A percentile compares a stretch with the other conserved stretches of the same genome.
Evolutionary conservation across 2,797 vertebrate species (phyloP).

Genomic region (Oreortyx pictus): DNA sequence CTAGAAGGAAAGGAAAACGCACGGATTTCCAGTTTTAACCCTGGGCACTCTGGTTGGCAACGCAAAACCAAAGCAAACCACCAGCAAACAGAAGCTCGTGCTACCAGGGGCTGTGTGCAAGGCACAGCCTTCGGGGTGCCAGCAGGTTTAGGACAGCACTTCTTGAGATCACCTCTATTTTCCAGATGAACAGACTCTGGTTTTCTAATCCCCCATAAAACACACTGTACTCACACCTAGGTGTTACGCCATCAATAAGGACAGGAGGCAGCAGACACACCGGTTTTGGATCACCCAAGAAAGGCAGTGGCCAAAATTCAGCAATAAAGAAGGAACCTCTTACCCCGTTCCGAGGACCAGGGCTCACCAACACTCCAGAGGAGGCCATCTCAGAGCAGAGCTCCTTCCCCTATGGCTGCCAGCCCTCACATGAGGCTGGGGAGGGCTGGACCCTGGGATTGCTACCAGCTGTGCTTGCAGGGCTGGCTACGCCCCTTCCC

Average conservation of each 20-base stretch:
- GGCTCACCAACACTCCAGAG: too few relatives aligned
- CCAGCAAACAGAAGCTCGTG: not conserved
- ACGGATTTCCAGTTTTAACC: slow-evolving; percentile 57
- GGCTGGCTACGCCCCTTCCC: too few relatives aligned
- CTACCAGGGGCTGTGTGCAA: not conserved
- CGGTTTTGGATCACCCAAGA: too few relatives aligned
- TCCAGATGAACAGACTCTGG: not conserved
- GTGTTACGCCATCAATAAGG: not conserved
- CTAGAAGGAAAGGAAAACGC: not conserved
- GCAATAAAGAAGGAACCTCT: too few relatives aligned
- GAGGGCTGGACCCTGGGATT: too few relatives aligned
- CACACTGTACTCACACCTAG: not conserved
- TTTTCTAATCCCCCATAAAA: not conserved
- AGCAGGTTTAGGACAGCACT: not conserved
- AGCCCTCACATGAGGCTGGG: too few relatives aligned
- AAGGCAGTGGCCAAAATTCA: too few relatives aligned
- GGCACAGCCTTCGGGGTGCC: not conserved
- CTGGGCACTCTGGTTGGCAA: slow-evolving; percentile 48
- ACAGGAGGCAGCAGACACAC: too few relatives aligned
- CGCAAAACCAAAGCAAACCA: not conserved
- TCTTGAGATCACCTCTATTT: not conserved
- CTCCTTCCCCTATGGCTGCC: too few relatives aligned
- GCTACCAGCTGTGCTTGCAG: too few relatives aligned
- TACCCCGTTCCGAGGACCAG: too few relatives aligned
- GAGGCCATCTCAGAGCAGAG: too few relatives aligned